These are phyloP conservation scores for Nycteola revayana DNA, from an alignment of 2,888 invertebrate species.

Conservation along the genomic window DNA sequence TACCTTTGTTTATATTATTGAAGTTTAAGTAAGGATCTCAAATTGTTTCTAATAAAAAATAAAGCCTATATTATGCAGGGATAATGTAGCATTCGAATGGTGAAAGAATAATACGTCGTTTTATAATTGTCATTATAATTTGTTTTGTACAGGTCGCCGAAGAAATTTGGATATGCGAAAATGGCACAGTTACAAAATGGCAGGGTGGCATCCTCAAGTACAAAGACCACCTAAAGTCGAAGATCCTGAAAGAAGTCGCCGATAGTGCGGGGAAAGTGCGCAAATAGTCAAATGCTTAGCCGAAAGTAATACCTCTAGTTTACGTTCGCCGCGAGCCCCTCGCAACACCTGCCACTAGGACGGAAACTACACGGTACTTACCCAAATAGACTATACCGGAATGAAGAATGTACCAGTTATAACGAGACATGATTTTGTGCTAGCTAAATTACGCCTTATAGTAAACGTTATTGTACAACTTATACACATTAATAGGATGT, in stretches of 20 bases:
- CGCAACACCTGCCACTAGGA: conserved; percentile 21
- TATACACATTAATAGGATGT: no score
- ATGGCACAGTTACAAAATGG: conserved; percentile 98
- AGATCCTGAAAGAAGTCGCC: conserved; percentile 89
- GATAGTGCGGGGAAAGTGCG: conserved; percentile 73
- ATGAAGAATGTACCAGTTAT: not conserved
- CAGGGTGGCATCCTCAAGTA: conserved; percentile 97
- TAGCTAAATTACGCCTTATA: no score
- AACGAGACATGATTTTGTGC: not conserved
- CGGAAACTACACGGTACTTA: not conserved
- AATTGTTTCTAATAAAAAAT: no score
- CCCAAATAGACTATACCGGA: not conserved
- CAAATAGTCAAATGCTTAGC: conserved; percentile 54
- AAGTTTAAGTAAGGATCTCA: no score
- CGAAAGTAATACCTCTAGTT: conserved; percentile 33
- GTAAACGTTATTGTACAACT: no score
- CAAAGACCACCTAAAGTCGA: conserved; percentile 95
- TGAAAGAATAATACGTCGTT: no score
- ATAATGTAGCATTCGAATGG: no score
- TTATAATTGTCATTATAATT: not conserved
- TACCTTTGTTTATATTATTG: no score
- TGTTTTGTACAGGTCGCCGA: conserved; percentile 91
- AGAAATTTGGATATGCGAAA: conserved; percentile 99
- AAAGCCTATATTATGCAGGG: no score
- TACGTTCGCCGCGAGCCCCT: conserved; percentile 25